These are phyloP conservation scores for Spodoptera picta DNA, from an alignment of 2,888 invertebrate genomes.

Conservation along the genomic window DNA sequence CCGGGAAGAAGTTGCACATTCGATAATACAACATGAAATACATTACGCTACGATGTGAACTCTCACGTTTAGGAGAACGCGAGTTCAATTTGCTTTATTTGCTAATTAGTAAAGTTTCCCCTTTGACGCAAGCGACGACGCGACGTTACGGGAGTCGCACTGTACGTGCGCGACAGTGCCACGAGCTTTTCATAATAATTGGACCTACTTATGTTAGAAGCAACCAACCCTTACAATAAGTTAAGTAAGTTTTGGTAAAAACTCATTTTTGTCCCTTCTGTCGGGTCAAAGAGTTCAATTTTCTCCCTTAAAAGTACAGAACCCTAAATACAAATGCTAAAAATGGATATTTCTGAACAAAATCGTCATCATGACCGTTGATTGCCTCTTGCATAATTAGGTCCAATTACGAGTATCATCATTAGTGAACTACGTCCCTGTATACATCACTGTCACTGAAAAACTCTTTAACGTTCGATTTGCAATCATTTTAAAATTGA, in stretches of 20 bases:
- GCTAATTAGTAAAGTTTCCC: slow-evolving; percentile 83
- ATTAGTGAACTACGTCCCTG: slow-evolving; percentile 62
- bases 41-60: slow-evolving; percentile 64
- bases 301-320: no score
- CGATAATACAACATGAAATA: slow-evolving; percentile 65
- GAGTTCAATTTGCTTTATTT: slow-evolving; percentile 81
- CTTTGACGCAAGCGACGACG: slow-evolving; percentile 69
- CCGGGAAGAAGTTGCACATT: slow-evolving; percentile 45
- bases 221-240: no score
- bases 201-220: no score
- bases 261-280: no score
- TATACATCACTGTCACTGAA: slow-evolving; percentile 63
- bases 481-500: slow-evolving; percentile 51
- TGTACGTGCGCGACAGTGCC: slow-evolving; percentile 58
- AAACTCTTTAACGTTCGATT: slow-evolving; percentile 58
- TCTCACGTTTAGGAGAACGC: slow-evolving; percentile 71
- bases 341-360: no score
- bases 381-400: no score
- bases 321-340: no score
- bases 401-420: slow-evolving; percentile 52
- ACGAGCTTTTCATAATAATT: slow-evolving; percentile 74
- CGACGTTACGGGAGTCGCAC: slow-evolving; percentile 44
- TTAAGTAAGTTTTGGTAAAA: no score
- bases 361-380: no score
- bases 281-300: no score